phyloP scores from a whole-genome alignment of 2,113 vertebrate genomes.

The Semicossyphus pulcher region DNA sequence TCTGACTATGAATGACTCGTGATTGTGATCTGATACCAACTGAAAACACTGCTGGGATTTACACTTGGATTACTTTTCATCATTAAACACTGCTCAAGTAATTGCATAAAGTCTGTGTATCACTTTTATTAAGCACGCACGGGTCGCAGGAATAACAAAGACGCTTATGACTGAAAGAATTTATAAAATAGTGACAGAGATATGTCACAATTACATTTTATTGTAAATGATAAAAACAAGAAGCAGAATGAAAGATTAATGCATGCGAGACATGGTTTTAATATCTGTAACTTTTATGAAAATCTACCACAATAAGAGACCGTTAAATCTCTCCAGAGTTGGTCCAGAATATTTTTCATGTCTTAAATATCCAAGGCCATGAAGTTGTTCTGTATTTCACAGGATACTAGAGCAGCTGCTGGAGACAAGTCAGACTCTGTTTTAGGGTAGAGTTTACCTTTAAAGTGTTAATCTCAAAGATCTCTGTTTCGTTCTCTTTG shows the following conservation, averaged over 20 bases:
- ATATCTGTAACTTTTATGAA: no score
- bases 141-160: background rate
- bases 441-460: no score
- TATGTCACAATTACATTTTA: no score
- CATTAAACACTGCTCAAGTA: constrained; percentile 41
- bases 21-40: constrained; percentile 36
- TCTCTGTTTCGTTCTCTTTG: no score
- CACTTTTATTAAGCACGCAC: background rate
- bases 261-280: no score
- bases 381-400: background rate
- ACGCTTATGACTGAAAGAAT: background rate
- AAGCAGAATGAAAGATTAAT: background rate
- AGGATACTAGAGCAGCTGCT: constrained; percentile 6
- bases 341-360: no score
- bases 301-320: no score
- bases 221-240: no score
- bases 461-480: no score
- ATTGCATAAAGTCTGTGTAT: background rate
- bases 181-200: background rate
- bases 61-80: constrained; percentile 25
- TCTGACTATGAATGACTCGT: constrained; percentile 32
- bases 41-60: constrained; percentile 34
- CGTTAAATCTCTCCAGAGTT: no score
- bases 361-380: no score
- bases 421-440: no score